Conservation (phyloP, 2,888 invertebrate genomes). For the Tenthredo livida region DNA sequence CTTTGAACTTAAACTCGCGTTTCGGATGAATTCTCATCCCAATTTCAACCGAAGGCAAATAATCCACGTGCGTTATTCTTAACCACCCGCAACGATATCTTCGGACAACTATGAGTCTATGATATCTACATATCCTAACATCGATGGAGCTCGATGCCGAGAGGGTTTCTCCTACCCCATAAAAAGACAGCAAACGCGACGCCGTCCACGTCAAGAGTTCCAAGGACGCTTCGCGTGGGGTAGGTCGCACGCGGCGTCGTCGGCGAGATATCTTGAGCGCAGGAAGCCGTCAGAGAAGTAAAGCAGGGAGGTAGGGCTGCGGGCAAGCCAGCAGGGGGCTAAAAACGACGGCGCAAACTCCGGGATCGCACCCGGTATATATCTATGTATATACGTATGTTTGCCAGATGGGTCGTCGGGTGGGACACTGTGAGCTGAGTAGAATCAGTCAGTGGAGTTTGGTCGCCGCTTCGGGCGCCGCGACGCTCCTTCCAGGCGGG, state of each 20-base stretch:
- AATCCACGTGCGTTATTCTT: background rate
- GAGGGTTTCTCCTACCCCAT: constrained; percentile 2
- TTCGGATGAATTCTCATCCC: background rate
- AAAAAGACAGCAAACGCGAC: constrained; percentile 31
- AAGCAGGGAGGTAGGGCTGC: background rate
- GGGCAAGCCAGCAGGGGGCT: constrained; percentile 30
- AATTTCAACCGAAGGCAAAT: background rate
- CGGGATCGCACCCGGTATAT: constrained; percentile 37
- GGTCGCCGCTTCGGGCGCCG: constrained; percentile 53
- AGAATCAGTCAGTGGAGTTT: constrained; percentile 64
- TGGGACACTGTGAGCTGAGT: constrained; percentile 54
- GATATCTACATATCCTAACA: background rate
- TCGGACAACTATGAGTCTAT: background rate
- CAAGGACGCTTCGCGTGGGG: constrained; percentile 56
- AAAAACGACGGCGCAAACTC: constrained; percentile 49
- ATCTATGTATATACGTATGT: constrained; percentile 57
- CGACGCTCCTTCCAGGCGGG: constrained; percentile 52
- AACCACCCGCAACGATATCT: background rate
- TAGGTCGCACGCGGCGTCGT: constrained; percentile 55
- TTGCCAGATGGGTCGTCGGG: constrained; percentile 63
- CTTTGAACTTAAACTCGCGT: background rate
- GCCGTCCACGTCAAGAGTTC: constrained; percentile 52
- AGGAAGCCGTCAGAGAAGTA: constrained; percentile 41
- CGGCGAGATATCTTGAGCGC: constrained; percentile 49
- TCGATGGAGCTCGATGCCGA: background rate